Percentiles rank a stretch among this genome's conserved stretches.
Conservation (phyloP, 2,888 invertebrate genomes). For the Phorcus lineatus region DNA sequence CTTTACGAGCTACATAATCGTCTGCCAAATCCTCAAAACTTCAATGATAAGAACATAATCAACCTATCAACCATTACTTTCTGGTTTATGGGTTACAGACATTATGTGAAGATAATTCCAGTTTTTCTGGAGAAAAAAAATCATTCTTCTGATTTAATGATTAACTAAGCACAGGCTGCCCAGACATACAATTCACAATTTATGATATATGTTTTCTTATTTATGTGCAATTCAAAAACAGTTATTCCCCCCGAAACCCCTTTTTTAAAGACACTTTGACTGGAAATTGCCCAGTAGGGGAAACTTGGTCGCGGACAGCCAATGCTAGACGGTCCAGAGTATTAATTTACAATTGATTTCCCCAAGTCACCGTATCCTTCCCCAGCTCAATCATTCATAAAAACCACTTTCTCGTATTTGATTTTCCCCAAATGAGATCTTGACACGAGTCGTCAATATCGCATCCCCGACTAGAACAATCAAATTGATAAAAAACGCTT, state of each 20-base stretch:
- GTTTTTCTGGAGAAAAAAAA: no score
- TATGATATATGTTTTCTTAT: not conserved
- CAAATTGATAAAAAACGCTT: no score
- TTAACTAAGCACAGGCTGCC: not conserved
- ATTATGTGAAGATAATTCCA: no score
- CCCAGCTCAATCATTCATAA: not conserved
- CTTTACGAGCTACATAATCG: no score
- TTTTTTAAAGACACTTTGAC: not conserved
- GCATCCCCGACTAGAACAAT: no score
- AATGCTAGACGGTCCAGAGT: not conserved
- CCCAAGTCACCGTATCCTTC: not conserved
- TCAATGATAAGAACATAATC: no score
- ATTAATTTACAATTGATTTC: slow-evolving; percentile 4
- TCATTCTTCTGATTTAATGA: not conserved
- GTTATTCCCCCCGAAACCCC: not conserved
- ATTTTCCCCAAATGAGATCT: not conserved
- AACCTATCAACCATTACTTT: no score
- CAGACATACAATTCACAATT: not conserved
- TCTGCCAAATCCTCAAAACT: no score
- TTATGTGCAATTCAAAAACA: not conserved
- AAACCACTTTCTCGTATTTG: not conserved
- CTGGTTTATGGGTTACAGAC: no score
- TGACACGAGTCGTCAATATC: not conserved
- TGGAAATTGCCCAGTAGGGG: not conserved
- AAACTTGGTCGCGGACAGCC: not conserved